Conservation (phyloP, 2,888 invertebrate genomes). For the Abrostola tripartita region DNA sequence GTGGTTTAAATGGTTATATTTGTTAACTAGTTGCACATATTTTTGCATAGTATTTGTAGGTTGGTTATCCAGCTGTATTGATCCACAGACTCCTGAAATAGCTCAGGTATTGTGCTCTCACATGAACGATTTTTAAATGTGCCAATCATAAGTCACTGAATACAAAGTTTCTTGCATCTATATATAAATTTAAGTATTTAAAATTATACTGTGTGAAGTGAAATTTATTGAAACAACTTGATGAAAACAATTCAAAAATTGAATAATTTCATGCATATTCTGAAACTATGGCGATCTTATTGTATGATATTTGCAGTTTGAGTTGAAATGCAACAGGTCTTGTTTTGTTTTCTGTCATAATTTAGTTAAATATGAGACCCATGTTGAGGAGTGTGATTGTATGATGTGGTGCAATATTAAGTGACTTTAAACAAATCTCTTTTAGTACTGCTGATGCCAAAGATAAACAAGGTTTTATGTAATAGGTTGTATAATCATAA, state of each 20-base stretch:
- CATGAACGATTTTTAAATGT: constrained; percentile 27
- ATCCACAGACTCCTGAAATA: constrained; percentile 54
- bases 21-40: constrained; percentile 5
- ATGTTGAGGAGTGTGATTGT: neutral
- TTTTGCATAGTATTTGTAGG: constrained; percentile 47
- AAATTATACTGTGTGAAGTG: constrained; percentile 12
- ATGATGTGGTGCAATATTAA: neutral
- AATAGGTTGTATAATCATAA: too few species aligned
- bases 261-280: neutral
- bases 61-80: constrained; percentile 58
- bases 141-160: constrained; percentile 31
- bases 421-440: neutral
- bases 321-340: constrained; percentile 18
- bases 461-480: too few species aligned
- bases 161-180: constrained; percentile 36
- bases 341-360: constrained; percentile 10
- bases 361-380: neutral
- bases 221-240: neutral
- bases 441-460: too few species aligned
- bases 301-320: neutral
- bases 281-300: neutral
- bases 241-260: neutral
- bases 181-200: constrained; percentile 16
- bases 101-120: constrained; percentile 38
- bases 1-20: constrained; percentile 8